A percentile compares a stretch with the other conserved stretches of the same genome.
phyloP scores from a whole-genome alignment of 2,888 invertebrate genomes.

The Nyleta sp. region DNA sequence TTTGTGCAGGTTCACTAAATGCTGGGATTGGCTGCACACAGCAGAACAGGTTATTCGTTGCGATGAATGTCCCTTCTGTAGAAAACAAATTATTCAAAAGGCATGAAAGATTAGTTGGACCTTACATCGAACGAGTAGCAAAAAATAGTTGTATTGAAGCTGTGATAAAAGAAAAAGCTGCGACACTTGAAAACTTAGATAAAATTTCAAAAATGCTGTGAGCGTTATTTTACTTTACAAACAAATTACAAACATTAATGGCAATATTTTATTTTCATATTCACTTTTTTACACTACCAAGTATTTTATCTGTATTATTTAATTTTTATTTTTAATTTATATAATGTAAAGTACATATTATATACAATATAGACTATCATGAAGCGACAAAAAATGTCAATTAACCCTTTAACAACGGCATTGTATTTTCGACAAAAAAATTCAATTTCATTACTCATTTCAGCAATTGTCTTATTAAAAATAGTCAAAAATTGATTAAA shows the following conservation, averaged over 20 bases:
- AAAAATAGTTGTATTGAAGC: conserved; percentile 45
- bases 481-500: too few species aligned
- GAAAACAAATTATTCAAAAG: conserved; percentile 43
- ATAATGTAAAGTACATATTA: too few species aligned
- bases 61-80: conserved; percentile 44
- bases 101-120: conserved; percentile 44
- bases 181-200: conserved; percentile 46
- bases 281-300: too few species aligned
- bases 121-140: conserved; percentile 34
- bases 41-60: conserved; percentile 41
- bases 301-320: too few species aligned
- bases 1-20: conserved; percentile 43
- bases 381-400: too few species aligned
- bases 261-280: background rate
- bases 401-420: too few species aligned
- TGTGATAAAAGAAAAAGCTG: conserved; percentile 43
- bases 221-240: conserved; percentile 32
- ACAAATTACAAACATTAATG: background rate
- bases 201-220: conserved; percentile 45
- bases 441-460: too few species aligned
- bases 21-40: conserved; percentile 53
- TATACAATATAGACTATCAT: too few species aligned
- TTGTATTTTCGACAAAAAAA: too few species aligned
- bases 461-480: too few species aligned
- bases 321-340: too few species aligned